Conservation (phyloP, 2,113 vertebrate genomes). For the Barnardius zonarius region DNA sequence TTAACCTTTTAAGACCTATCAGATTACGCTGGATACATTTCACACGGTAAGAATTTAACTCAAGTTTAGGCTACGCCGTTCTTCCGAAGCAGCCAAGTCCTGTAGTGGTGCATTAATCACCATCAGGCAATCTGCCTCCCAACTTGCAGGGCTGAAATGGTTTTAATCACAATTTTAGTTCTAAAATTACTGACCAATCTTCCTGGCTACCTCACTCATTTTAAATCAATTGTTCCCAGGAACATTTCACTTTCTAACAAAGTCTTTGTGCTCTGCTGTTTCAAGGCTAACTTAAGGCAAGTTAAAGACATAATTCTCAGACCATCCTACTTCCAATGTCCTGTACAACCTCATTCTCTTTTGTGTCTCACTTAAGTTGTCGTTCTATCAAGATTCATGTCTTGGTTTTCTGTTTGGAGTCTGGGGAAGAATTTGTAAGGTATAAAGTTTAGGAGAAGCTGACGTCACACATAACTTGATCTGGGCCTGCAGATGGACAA, state of each 20-base stretch:
- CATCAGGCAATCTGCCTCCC: background rate
- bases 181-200: constrained; percentile 41
- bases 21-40: constrained; percentile 51
- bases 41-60: constrained; percentile 48
- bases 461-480: background rate
- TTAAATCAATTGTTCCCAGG: background rate
- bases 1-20: constrained; percentile 68
- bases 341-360: background rate
- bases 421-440: background rate
- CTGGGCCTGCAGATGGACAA: background rate
- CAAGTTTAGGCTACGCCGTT: background rate
- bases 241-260: background rate
- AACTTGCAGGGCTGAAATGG: background rate
- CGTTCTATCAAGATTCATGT: background rate
- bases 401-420: background rate
- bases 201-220: background rate
- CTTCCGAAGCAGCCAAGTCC: background rate
- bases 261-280: background rate
- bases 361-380: background rate
- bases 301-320: background rate
- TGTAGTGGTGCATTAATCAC: constrained; percentile 20
- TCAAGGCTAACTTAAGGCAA: background rate
- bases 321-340: background rate
- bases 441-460: background rate
- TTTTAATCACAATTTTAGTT: constrained; percentile 61